Conservation (phyloP, 2,888 invertebrate species). For the Melipona beecheii region DNA sequence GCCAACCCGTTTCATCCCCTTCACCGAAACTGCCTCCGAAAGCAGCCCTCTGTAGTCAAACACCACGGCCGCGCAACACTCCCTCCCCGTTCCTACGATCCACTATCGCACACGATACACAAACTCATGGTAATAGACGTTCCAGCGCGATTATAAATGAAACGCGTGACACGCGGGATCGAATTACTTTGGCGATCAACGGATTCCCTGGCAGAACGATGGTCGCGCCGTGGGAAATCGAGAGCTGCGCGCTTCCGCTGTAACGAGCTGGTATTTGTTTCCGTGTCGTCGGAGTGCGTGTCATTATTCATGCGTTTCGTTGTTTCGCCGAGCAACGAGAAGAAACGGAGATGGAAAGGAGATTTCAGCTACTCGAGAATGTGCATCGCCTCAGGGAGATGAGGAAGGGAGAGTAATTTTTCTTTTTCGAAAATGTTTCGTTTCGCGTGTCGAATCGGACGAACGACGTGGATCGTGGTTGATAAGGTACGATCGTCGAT, state of each 20-base stretch:
- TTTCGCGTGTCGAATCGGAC: neutral
- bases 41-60: slow-evolving; percentile 28
- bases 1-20: slow-evolving; percentile 52
- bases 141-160: slow-evolving; percentile 74
- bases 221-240: slow-evolving; percentile 15
- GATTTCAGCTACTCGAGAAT: neutral
- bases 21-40: slow-evolving; percentile 52
- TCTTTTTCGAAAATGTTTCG: neutral
- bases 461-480: neutral
- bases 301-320: neutral
- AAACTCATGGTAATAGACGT: slow-evolving; percentile 72
- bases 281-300: too few species aligned
- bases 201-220: slow-evolving; percentile 36
- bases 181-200: slow-evolving; percentile 59
- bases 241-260: neutral
- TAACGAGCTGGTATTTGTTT: slow-evolving; percentile 32
- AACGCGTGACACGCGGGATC: slow-evolving; percentile 63
- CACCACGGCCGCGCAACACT: slow-evolving; percentile 5
- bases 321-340: neutral
- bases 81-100: neutral
- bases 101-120: slow-evolving; percentile 55
- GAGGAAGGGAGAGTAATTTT: neutral
- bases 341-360: neutral
- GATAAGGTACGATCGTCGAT: slow-evolving; percentile 16
- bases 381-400: too few species aligned